phyloP scores from a whole-genome alignment of 2,888 invertebrate species.

The Isoperla grammatica region DNA sequence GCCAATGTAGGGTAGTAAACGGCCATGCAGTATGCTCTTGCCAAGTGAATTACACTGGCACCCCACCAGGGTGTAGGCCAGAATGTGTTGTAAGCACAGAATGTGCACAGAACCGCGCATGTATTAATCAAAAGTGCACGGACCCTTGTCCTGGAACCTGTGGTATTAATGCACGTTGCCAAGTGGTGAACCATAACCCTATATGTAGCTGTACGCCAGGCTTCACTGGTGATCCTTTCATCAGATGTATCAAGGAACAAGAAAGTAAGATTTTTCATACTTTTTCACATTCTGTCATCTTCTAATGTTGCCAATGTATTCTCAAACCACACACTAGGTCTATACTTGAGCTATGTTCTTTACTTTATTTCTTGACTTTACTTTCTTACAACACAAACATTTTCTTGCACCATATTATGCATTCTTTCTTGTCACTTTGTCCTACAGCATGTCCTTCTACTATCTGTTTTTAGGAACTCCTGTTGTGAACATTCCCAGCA shows the following conservation, averaged over 20 bases:
- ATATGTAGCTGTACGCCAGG: conserved; percentile 61
- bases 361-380: neutral
- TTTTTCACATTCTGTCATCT: neutral
- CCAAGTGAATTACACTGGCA: conserved; percentile 56
- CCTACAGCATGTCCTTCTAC: conserved; percentile 2
- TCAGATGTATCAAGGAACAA: conserved; percentile 45
- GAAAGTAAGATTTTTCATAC: conserved; percentile 24
- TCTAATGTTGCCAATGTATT: neutral
- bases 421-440: neutral
- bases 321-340: neutral
- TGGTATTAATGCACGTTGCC: conserved; percentile 65
- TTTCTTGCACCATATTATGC: neutral
- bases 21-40: conserved; percentile 68
- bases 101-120: conserved; percentile 61
- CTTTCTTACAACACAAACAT: neutral
- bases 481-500: conserved; percentile 32
- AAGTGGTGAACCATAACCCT: conserved; percentile 65
- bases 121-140: conserved; percentile 60
- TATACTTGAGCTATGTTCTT: neutral
- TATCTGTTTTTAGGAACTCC: conserved; percentile 5
- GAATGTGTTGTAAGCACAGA: conserved; percentile 68
- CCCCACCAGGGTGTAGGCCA: conserved; percentile 65
- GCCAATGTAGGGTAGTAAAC: conserved; percentile 67
- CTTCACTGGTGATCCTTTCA: conserved; percentile 62
- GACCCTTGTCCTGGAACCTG: conserved; percentile 70